These are phyloP conservation scores for Thaumatotibia leucotreta DNA, from an alignment of 1,140 invertebrate genomes.

Conservation along the genomic window DNA sequence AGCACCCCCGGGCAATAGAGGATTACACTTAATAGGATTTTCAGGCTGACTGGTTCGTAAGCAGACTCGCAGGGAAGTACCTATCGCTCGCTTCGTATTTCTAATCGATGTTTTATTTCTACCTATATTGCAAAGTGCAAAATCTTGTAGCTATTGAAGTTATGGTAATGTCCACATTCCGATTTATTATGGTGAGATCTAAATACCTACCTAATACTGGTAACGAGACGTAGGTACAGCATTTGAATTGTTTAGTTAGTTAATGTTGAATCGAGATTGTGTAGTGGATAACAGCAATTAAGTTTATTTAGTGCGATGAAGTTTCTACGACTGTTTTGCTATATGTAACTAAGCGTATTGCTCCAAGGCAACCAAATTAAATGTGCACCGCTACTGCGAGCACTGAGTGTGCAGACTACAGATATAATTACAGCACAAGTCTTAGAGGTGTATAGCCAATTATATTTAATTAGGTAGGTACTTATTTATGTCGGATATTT, in stretches of 20 bases:
- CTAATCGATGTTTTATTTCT: background rate
- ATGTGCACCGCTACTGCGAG: too few relatives aligned
- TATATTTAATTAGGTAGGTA: too few relatives aligned
- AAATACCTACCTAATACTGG: background rate
- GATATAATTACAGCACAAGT: too few relatives aligned
- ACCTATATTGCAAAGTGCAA: background rate
- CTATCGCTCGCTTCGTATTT: background rate
- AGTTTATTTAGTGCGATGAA: background rate
- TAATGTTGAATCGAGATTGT: background rate
- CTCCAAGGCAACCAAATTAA: background rate
- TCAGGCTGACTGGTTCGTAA: conserved; percentile 1
- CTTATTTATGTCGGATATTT: too few relatives aligned
- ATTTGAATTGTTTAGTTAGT: background rate
- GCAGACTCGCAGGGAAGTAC: too few relatives aligned
- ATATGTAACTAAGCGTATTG: background rate
- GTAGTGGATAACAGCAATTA: background rate
- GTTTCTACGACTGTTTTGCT: background rate
- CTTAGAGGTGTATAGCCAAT: too few relatives aligned
- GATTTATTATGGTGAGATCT: background rate
- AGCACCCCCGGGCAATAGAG: background rate
- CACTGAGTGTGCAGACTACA: too few relatives aligned
- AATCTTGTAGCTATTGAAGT: background rate
- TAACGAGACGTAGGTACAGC: background rate
- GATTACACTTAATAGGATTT: conserved; percentile 3
- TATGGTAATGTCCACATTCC: background rate